phyloP scores from a whole-genome alignment of 2,888 invertebrate genomes.

The Diaphora mendica region DNA sequence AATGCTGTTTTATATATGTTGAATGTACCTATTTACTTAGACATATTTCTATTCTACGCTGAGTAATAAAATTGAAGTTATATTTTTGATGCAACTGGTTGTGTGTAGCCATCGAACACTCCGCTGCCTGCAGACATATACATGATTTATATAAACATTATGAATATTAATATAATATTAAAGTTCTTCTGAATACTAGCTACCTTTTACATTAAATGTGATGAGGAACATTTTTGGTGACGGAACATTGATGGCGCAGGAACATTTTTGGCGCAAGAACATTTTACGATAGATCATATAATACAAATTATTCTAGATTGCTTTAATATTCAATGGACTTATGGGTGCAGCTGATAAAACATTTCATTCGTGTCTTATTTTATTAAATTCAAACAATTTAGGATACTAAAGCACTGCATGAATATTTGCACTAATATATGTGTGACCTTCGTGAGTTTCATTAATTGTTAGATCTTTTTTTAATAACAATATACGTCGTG shows the following conservation, averaged over 20 bases:
- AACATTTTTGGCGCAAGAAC: too few species aligned
- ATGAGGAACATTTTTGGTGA: neutral
- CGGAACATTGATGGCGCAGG: too few species aligned
- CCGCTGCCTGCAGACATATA: slow-evolving; percentile 58
- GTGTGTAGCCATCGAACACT: slow-evolving; percentile 63
- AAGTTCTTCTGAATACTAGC: slow-evolving; percentile 40
- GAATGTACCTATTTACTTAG: slow-evolving; percentile 25
- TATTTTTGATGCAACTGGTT: slow-evolving; percentile 58
- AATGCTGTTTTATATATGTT: slow-evolving; percentile 39
- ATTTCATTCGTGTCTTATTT: slow-evolving; percentile 18
- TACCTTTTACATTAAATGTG: slow-evolving; percentile 28
- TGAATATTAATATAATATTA: slow-evolving; percentile 34
- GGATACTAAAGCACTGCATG: slow-evolving; percentile 57
- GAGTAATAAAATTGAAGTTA: slow-evolving; percentile 27
- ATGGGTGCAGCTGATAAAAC: slow-evolving; percentile 38
- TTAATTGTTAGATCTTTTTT: slow-evolving; percentile 22
- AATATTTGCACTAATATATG: slow-evolving; percentile 60
- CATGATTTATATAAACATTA: slow-evolving; percentile 42
- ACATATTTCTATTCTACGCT: slow-evolving; percentile 32
- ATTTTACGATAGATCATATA: slow-evolving; percentile 19
- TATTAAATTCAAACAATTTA: slow-evolving; percentile 32
- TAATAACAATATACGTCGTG: neutral
- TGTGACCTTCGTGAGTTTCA: slow-evolving; percentile 69
- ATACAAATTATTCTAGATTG: neutral
- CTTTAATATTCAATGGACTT: neutral